Evolutionary conservation across 2,888 invertebrate species (phyloP).

Genomic region (Hecatera dysodea): DNA sequence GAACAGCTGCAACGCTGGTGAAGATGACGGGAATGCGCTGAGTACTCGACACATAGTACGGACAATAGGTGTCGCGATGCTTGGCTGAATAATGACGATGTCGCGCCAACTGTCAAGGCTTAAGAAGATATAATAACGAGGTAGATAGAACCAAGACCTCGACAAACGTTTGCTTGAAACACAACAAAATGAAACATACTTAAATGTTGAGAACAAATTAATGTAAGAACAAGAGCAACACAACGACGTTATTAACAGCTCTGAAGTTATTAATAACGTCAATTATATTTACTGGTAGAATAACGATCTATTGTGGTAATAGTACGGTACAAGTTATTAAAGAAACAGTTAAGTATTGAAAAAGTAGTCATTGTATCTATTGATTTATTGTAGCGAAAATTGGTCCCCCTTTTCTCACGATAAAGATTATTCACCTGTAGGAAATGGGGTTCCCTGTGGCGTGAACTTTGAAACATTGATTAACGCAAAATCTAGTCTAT

Average conservation of each 20-base stretch:
- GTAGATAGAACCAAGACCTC: too few species aligned
- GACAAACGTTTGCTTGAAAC: too few species aligned
- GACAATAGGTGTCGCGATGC: too few species aligned
- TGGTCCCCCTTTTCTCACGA: not conserved
- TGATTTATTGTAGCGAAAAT: not conserved
- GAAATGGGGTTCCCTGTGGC: not conserved
- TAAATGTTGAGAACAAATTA: not conserved
- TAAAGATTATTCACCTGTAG: not conserved
- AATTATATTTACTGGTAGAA: slow-evolving; percentile 5
- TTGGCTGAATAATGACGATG: too few species aligned
- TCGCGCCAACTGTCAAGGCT: too few species aligned
- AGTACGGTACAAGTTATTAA: slow-evolving; percentile 3
- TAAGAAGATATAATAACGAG: too few species aligned
- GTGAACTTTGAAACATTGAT: not conserved
- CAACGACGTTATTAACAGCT: too few species aligned
- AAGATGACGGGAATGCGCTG: too few species aligned
- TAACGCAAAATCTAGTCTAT: too few species aligned
- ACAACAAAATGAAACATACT: not conserved
- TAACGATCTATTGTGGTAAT: slow-evolving; percentile 5
- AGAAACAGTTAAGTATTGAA: slow-evolving; percentile 5
- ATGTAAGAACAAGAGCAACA: not conserved
- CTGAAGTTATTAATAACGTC: not conserved
- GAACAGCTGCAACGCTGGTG: too few species aligned
- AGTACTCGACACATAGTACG: too few species aligned
- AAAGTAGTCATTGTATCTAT: not conserved